Evolutionary conservation across 2,797 vertebrate species (phyloP), one percentile per base, ranked within the genome.

Genomic region (Podargus strigoides): DNA sequence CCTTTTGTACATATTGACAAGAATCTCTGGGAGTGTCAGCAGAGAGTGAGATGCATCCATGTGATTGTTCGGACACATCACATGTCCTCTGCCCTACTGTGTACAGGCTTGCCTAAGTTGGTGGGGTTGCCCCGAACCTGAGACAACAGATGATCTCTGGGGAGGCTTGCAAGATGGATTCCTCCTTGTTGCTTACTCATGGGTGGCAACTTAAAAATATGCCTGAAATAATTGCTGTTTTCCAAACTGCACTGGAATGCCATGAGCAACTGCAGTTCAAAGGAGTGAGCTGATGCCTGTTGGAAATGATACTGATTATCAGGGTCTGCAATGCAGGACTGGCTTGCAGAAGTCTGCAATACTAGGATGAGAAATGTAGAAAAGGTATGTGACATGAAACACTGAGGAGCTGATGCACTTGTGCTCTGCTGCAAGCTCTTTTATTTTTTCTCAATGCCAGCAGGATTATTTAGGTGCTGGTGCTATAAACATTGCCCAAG

Each of bases 331-430:
- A 26, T 26, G 23, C 32, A 68, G 44, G 41, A 20, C 26, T 64
- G 44, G 10, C 41, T 67, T 63, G 64, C 52, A 39, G n/a, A 41
- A 26, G n/a, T 74, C 63, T 52, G n/a, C 32, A 67, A 36, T 67
- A 2, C 41, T 26, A 4, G 0, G 0, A 26, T 68, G 30, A 47
- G 56, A 50, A 87, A 59, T 1, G 3, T 49, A 36, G 32, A 59
- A 37, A 88, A 37, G 12, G 23, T 64, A 7, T n/a, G 1, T 50
- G 20, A 34, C 15, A 5, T 4, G 23, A 42, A 49, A 14, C 6
- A 18, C 41, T 52, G 36, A 50, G 41, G 82, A 60, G 62, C 15
- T 72, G 32, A 58, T 79, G 36, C 55, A 28, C 50, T 41, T 52
- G 7, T 24, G 6, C 36, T 36, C 11, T 81, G 46, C 70, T 85